A percentile compares a stretch with the other conserved stretches of the same genome.
phyloP scores from a whole-genome alignment of 35 echinoderm and acorn worm genomes.

The Heliocidaris tuberculata region DNA sequence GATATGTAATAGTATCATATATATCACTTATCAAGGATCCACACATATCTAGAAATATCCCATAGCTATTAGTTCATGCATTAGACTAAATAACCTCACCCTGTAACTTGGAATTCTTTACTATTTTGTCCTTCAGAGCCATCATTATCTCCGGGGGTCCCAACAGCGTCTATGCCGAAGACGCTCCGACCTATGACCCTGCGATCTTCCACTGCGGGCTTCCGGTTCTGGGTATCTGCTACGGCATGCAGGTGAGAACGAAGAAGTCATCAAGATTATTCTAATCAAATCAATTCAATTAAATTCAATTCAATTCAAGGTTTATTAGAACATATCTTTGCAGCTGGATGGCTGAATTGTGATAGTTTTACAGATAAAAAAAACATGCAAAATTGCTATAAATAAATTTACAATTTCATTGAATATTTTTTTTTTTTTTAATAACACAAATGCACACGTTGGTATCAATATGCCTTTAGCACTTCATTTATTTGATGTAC shows the following conservation, averaged over 20 bases:
- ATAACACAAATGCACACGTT: too few relatives aligned
- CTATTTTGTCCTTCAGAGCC: slow-evolving; percentile 56
- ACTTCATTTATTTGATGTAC: too few relatives aligned
- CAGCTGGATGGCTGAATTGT: too few relatives aligned
- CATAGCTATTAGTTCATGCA: neutral
- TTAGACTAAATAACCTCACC: neutral
- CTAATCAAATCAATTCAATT: too few relatives aligned
- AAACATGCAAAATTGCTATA: too few relatives aligned
- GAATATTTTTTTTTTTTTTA: too few relatives aligned
- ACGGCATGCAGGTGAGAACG: slow-evolving; percentile 92
- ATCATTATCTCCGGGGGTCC: slow-evolving; percentile 97
- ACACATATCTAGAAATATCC: neutral
- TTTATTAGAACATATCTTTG: too few relatives aligned
- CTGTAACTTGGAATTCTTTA: neutral
- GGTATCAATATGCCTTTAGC: too few relatives aligned
- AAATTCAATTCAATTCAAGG: too few relatives aligned
- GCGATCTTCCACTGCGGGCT: slow-evolving; percentile 84
- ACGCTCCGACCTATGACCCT: slow-evolving; percentile 87
- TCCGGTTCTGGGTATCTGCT: slow-evolving; percentile 92
- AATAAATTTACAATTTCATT: too few relatives aligned
- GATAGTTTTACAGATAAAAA: too few relatives aligned
- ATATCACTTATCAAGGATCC: neutral
- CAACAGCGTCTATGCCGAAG: slow-evolving; percentile 82
- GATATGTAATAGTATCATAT: neutral
- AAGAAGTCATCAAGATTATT: neutral